Conservation (phyloP, 1,140 invertebrate genomes). For the Mercenaria mercenaria region DNA sequence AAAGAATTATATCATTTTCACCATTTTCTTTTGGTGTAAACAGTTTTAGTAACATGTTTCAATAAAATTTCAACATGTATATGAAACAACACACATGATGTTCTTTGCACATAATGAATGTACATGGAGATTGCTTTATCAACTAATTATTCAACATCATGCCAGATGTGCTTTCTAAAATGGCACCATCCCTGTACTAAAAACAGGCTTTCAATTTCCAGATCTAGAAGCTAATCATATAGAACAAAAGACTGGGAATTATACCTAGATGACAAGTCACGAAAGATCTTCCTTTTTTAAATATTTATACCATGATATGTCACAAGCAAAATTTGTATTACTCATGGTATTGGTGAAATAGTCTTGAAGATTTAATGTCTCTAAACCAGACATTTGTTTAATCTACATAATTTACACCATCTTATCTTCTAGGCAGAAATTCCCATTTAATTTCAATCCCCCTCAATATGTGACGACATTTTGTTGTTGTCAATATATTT, state of each 20-base stretch:
- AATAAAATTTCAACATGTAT: too few species aligned
- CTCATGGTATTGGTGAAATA: not conserved
- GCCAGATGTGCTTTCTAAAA: constrained; percentile 19
- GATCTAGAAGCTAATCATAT: not conserved
- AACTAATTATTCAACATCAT: not conserved
- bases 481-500: not conserved
- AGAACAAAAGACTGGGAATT: not conserved
- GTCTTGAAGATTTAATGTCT: not conserved
- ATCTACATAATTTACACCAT: not conserved
- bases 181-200: not conserved
- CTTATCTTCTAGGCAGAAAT: not conserved
- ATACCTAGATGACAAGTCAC: not conserved
- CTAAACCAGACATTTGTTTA: too few species aligned
- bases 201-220: not conserved
- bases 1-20: not conserved
- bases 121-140: not conserved
- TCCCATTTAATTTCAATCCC: not conserved
- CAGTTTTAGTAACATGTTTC: not conserved
- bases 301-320: not conserved
- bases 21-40: not conserved
- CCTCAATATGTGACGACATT: not conserved
- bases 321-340: not conserved
- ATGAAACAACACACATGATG: too few species aligned
- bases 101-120: too few species aligned
- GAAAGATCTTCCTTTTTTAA: not conserved